These are phyloP conservation scores for Cylindroiulus punctatus DNA, from an alignment of 2,888 invertebrate genomes.

Conservation along the genomic window DNA sequence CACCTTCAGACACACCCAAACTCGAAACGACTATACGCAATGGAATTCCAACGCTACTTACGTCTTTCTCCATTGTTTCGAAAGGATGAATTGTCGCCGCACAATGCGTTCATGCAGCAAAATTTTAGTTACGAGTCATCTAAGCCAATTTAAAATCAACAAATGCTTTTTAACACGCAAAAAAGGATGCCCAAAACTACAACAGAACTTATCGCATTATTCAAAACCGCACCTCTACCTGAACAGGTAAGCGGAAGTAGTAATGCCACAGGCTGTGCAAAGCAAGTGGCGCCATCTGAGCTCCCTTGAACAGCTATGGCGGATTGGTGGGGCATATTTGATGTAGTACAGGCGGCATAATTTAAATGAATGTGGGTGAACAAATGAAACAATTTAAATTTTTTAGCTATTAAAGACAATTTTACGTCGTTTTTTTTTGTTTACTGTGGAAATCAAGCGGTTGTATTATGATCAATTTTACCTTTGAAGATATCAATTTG, in stretches of 20 bases:
- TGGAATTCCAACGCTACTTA: neutral
- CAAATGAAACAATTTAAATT: no score
- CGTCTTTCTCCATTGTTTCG: conserved; percentile 28
- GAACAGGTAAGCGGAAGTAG: conserved; percentile 42
- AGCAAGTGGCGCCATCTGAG: conserved; percentile 6
- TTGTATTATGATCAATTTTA: no score
- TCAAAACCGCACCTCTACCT: conserved; percentile 17
- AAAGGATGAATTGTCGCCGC: neutral
- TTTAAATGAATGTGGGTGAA: no score
- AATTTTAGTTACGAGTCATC: neutral
- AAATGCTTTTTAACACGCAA: neutral
- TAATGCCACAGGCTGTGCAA: neutral
- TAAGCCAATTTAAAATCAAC: neutral
- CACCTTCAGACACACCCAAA: conserved; percentile 23
- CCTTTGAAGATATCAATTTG: no score
- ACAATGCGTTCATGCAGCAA: neutral
- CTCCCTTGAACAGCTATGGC: no score
- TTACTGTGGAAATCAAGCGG: no score
- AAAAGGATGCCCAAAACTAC: neutral
- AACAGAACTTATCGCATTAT: neutral
- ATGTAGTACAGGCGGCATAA: no score
- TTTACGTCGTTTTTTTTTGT: no score
- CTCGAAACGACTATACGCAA: neutral
- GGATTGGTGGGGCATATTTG: no score
- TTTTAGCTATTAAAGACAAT: no score